Evolutionary conservation across 2,888 invertebrate species (phyloP).

Genomic region (Theodoxus fluviatilis): DNA sequence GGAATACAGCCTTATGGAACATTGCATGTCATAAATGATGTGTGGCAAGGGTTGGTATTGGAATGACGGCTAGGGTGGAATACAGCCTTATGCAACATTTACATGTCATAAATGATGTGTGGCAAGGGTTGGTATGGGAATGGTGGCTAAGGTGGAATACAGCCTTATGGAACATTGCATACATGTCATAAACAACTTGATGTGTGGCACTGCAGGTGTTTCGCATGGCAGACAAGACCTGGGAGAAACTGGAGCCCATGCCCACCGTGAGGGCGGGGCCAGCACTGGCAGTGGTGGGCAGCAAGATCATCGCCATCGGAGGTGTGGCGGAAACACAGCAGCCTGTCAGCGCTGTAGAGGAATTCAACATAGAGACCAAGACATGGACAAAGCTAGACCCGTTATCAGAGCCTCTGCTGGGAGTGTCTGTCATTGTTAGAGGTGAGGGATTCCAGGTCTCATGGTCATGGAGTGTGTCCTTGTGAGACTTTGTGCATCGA

Average conservation of each 20-base stretch:
- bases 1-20: too few species aligned
- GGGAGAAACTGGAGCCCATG: conserved; percentile 52
- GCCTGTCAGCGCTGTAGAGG: conserved; percentile 58
- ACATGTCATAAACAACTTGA: too few species aligned
- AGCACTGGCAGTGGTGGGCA: conserved; percentile 46
- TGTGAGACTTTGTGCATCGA: too few species aligned
- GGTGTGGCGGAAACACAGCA: conserved; percentile 58
- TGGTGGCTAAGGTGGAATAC: too few species aligned
- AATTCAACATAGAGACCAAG: conserved; percentile 52
- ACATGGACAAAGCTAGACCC: conserved; percentile 51
- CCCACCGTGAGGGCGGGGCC: conserved; percentile 60
- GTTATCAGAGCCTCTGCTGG: conserved; percentile 50
- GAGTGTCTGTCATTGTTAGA: conserved; percentile 55
- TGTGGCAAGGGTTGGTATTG: too few species aligned
- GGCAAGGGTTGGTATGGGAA: too few species aligned
- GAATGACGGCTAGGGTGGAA: too few species aligned
- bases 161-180: too few species aligned
- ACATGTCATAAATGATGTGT: too few species aligned
- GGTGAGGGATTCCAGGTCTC: conserved; percentile 38
- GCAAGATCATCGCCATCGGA: conserved; percentile 56
- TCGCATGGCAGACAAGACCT: conserved; percentile 41
- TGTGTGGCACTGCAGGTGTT: conserved; percentile 48
- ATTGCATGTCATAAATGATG: too few species aligned
- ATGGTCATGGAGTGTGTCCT: not conserved
- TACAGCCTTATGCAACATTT: too few species aligned